Conservation (phyloP, 2,113 vertebrate genomes). For the Peromyscus maniculatus region DNA sequence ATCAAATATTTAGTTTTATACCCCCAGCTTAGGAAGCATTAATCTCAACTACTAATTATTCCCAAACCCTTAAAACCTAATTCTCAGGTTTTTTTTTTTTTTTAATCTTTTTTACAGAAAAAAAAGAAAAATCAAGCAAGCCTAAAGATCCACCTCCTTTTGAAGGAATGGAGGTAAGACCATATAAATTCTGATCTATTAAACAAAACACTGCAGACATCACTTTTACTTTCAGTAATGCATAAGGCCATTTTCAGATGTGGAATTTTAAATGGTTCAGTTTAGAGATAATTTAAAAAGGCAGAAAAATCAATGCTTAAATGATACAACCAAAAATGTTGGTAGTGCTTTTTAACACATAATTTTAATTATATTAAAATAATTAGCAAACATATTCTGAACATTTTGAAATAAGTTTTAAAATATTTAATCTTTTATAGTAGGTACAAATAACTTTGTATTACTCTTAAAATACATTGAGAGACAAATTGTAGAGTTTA, state of each 20-base stretch:
- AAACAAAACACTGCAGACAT: background rate
- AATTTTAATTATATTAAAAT: slow-evolving; percentile 45
- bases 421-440: slow-evolving; percentile 48
- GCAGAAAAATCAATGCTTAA: background rate
- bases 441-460: slow-evolving; percentile 43
- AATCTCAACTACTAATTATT: slow-evolving; percentile 57
- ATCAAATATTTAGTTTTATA: slow-evolving; percentile 39
- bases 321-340: slow-evolving; percentile 35
- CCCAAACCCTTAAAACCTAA: slow-evolving; percentile 21
- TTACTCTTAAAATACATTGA: slow-evolving; percentile 55
- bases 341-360: slow-evolving; percentile 4
- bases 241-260: background rate
- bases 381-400: slow-evolving; percentile 28
- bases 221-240: background rate
- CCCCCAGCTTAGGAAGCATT: background rate
- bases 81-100: slow-evolving; percentile 5
- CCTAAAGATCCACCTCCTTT: slow-evolving; percentile 93
- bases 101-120: slow-evolving; percentile 85
- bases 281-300: slow-evolving; percentile 30
- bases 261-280: slow-evolving; percentile 8
- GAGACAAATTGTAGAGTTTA: slow-evolving; percentile 17
- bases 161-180: slow-evolving; percentile 94
- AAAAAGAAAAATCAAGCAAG: slow-evolving; percentile 91
- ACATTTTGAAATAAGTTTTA: slow-evolving; percentile 29
- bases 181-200: slow-evolving; percentile 23